Evolutionary conservation across 2,113 vertebrate species (phyloP).

Genomic region (Condylura cristata): DNA sequence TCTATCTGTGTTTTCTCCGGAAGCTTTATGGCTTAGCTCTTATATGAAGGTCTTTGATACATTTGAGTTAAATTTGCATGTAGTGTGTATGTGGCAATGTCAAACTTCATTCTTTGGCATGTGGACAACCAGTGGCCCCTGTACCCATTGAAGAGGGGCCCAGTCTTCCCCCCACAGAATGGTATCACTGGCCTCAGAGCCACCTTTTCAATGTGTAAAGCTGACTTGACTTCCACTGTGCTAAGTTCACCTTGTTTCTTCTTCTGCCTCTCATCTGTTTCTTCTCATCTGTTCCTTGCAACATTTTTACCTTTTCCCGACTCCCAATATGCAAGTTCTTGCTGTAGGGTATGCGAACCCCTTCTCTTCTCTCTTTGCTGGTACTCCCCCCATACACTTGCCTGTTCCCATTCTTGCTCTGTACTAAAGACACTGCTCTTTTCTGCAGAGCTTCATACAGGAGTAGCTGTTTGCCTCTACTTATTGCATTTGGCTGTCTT

Average conservation of each 20-base stretch:
- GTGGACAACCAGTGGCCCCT: not conserved
- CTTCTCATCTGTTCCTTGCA: not conserved
- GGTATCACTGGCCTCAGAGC: not conserved
- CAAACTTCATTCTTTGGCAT: not conserved
- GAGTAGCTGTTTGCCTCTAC: not conserved
- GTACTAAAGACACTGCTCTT: not conserved
- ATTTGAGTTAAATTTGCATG: conserved; percentile 16
- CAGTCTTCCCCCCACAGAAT: not conserved
- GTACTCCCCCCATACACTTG: not conserved
- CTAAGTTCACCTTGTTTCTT: not conserved
- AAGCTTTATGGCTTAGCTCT: not conserved
- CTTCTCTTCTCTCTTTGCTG: not conserved
- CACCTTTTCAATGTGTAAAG: not conserved
- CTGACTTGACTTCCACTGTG: not conserved
- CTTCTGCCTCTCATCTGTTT: not conserved
- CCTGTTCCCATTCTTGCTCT: not conserved
- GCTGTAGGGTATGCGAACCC: not conserved
- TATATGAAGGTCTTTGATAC: not conserved
- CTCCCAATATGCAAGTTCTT: not conserved
- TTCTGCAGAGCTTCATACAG: not conserved
- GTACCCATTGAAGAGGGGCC: not conserved
- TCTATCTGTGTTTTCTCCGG: not conserved
- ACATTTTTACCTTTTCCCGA: not conserved
- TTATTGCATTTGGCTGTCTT: not conserved
- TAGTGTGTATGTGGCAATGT: not conserved